A percentile compares a stretch with the other conserved stretches of the same genome.
These are phyloP conservation scores for Melolontha melolontha DNA, from an alignment of 2,888 invertebrate species.

Conservation along the genomic window DNA sequence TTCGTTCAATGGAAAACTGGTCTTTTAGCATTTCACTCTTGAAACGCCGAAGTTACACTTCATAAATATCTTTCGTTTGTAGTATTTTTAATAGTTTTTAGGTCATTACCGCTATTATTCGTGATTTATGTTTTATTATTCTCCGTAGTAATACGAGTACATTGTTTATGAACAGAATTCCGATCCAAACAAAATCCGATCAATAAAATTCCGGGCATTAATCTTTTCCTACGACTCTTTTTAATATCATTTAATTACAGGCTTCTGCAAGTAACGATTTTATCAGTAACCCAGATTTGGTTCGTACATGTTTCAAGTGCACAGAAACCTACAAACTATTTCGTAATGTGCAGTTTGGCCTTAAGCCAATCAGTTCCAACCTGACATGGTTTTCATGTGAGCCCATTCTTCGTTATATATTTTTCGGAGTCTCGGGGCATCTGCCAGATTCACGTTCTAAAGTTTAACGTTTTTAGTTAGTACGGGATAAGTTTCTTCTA, in stretches of 20 bases:
- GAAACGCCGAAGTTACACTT: too few relatives aligned
- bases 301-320: constrained; percentile 29
- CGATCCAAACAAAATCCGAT: too few relatives aligned
- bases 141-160: too few relatives aligned
- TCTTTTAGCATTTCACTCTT: too few relatives aligned
- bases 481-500: constrained; percentile 9
- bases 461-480: constrained; percentile 1
- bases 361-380: constrained; percentile 17
- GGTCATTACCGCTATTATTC: too few relatives aligned
- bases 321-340: constrained; percentile 35
- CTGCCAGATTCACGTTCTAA: constrained; percentile 29
- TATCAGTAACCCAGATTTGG: constrained; percentile 35
- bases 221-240: background rate
- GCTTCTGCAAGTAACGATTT: constrained; percentile 4
- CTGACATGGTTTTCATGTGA: constrained; percentile 33
- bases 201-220: too few relatives aligned
- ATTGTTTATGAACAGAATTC: too few relatives aligned
- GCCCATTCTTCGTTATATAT: constrained; percentile 7
- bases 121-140: too few relatives aligned
- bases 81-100: too few relatives aligned
- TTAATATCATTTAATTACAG: constrained; percentile 19
- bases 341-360: constrained; percentile 37
- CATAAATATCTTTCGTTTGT: too few relatives aligned
- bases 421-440: constrained; percentile 11
- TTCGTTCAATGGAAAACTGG: too few relatives aligned